Percentiles rank a stretch among this genome's conserved stretches.
Conservation (phyloP, 2,113 vertebrate genomes). For the Psammodynastes pulverulentus region DNA sequence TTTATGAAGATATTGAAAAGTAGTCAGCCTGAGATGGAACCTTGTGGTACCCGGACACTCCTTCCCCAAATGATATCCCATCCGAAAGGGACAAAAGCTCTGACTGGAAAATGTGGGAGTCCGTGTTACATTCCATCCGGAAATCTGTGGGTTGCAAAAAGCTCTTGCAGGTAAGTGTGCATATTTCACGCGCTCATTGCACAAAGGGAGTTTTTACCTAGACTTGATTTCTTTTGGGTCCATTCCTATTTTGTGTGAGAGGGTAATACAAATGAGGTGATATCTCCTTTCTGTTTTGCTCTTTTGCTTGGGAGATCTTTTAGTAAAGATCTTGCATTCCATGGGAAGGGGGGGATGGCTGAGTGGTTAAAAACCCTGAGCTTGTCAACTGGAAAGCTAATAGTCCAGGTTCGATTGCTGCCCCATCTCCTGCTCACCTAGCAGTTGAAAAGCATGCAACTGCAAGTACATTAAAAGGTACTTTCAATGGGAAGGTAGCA, state of each 20-base stretch:
- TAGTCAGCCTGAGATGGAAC: too few species aligned
- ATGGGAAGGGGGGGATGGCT: not conserved
- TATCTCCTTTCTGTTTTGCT: conserved; percentile 31
- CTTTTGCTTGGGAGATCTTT: conserved; percentile 43
- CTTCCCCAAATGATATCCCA: not conserved
- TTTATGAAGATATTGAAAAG: too few species aligned
- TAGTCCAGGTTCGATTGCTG: not conserved
- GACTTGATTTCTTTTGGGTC: not conserved
- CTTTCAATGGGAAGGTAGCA: not conserved
- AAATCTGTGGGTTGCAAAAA: not conserved
- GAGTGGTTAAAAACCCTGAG: not conserved
- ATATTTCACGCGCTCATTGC: not conserved
- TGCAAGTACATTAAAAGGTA: not conserved
- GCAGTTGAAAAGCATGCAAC: not conserved
- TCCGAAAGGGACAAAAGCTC: not conserved
- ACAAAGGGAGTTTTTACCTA: not conserved
- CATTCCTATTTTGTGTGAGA: not conserved
- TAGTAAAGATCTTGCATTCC: conserved; percentile 38
- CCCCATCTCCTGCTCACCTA: not conserved
- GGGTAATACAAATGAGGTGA: not conserved
- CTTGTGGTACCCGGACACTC: too few species aligned
- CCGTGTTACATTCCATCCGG: not conserved
- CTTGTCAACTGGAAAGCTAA: not conserved
- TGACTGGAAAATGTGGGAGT: not conserved
- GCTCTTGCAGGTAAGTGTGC: not conserved